Evolutionary conservation across 2,113 vertebrate species (phyloP).

Genomic region (Phylloscopus whistleri): DNA sequence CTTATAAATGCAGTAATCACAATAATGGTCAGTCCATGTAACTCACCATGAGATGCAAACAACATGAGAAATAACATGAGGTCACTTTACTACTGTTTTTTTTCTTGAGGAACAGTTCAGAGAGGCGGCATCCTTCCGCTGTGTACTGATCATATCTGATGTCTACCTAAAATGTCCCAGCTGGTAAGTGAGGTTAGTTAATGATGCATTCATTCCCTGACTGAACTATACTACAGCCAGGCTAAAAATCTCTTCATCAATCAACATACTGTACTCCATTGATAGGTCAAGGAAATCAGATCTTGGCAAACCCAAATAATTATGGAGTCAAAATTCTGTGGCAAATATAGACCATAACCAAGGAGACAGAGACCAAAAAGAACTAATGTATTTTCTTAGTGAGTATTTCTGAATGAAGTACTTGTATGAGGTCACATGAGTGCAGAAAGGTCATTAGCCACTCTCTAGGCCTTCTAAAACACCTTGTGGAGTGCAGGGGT

Average conservation of each 20-base stretch:
- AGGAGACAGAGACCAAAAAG: not conserved
- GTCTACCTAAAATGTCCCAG: not conserved
- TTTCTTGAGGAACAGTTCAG: not conserved
- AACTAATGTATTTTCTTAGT: not conserved
- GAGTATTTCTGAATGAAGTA: not conserved
- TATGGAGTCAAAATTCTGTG: not conserved
- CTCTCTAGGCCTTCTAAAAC: not conserved
- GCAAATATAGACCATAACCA: not conserved
- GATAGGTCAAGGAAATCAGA: not conserved
- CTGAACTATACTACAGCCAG: not conserved
- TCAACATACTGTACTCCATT: not conserved
- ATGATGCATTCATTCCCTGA: not conserved
- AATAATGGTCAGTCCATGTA: not conserved
- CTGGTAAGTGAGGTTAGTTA: not conserved
- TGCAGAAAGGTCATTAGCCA: not conserved
- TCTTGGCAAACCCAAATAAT: not conserved
- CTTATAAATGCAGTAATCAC: not conserved
- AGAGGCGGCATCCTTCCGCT: not conserved
- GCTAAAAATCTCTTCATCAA: not conserved
- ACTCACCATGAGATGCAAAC: not conserved
- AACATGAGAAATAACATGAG: not conserved
- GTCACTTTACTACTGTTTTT: not conserved
- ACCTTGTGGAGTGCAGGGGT: not conserved
- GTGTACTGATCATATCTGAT: not conserved
- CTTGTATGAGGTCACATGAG: not conserved